Evolutionary conservation across 1,140 invertebrate genomes (phyloP).

Genomic region (Periplaneta americana): DNA sequence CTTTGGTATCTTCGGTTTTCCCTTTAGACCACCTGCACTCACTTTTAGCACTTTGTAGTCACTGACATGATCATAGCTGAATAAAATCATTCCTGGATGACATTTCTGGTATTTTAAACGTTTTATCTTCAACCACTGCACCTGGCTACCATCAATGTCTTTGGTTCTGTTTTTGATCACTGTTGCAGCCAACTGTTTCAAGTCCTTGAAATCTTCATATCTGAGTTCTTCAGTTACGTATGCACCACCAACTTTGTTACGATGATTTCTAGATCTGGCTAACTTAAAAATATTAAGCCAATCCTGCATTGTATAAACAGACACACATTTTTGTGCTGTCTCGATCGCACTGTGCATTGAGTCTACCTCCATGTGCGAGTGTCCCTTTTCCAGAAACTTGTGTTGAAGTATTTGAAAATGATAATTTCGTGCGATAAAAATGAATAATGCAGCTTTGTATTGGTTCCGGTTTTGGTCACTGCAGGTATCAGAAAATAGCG

Average conservation of each 20-base stretch:
- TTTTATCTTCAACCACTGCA: too few relatives aligned
- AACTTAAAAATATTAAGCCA: too few relatives aligned
- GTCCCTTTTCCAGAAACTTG: constrained; percentile 34
- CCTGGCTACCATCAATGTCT: neutral
- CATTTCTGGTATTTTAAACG: too few relatives aligned
- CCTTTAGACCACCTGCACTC: too few relatives aligned
- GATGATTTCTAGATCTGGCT: constrained; percentile 7
- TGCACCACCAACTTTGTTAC: neutral
- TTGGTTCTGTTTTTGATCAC: neutral
- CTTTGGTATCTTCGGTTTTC: too few relatives aligned
- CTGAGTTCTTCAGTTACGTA: neutral
- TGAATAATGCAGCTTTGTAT: constrained; percentile 3
- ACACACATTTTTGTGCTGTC: constrained; percentile 17
- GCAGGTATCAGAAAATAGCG: constrained; percentile 13
- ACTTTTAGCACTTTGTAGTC: too few relatives aligned
- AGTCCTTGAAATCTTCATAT: neutral
- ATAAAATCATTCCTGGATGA: too few relatives aligned
- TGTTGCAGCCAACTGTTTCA: too few relatives aligned
- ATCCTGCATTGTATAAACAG: constrained; percentile 26
- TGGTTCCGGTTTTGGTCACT: constrained; percentile 10
- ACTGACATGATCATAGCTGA: too few relatives aligned
- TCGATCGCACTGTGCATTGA: constrained; percentile 29
- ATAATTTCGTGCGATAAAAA: constrained; percentile 1
- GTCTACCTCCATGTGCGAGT: constrained; percentile 33
- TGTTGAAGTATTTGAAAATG: constrained; percentile 26